Evolutionary conservation across 2,888 invertebrate species (phyloP).

Genomic region (Meloe dianella): DNA sequence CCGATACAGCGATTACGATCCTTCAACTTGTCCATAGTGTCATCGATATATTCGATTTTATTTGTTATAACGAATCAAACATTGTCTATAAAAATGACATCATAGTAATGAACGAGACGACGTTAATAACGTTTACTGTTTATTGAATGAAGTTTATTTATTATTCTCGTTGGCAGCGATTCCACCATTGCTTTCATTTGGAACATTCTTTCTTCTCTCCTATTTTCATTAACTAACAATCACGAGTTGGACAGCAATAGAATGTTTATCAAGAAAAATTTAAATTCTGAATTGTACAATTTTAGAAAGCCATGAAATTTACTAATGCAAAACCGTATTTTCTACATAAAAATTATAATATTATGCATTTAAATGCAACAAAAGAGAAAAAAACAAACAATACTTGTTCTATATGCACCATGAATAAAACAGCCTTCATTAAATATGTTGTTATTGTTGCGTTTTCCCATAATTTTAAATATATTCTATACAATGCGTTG

Average conservation of each 20-base stretch:
- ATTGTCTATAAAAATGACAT: neutral
- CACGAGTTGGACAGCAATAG: neutral
- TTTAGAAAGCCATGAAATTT: neutral
- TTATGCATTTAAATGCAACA: neutral
- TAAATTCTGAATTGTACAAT: conserved; percentile 5
- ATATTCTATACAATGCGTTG: conserved; percentile 4
- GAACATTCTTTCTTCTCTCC: neutral
- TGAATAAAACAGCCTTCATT: conserved; percentile 4
- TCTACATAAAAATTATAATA: neutral
- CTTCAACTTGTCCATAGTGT: neutral
- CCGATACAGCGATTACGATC: neutral
- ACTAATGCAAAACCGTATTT: neutral
- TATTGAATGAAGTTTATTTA: neutral
- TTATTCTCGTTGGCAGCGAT: neutral
- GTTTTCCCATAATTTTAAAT: conserved; percentile 5
- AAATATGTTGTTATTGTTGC: conserved; percentile 1
- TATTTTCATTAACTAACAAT: neutral
- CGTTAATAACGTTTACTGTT: neutral
- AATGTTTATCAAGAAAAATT: neutral
- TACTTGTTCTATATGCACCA: neutral
- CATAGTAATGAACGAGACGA: neutral
- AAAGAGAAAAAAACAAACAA: neutral
- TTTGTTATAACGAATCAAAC: neutral
- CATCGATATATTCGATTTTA: neutral
- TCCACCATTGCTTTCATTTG: neutral